Conservation (phyloP, 2,113 vertebrate species). For the Ascaphus truei region DNA sequence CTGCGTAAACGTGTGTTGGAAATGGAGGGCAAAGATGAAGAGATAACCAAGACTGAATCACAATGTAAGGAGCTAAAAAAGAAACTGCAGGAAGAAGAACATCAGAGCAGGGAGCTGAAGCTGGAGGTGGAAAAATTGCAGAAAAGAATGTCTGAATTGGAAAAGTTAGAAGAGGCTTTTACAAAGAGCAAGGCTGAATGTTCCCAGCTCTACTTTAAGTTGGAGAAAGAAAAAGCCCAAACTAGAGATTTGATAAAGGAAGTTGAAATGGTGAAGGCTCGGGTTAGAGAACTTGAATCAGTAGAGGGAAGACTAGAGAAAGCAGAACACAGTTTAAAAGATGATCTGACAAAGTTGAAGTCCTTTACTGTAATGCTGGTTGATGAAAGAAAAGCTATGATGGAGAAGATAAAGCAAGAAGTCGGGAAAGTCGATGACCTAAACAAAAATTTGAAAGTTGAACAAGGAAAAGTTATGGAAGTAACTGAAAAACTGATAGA, state of each 20-base stretch:
- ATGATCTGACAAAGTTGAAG: conserved; percentile 89
- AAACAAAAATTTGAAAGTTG: conserved; percentile 76
- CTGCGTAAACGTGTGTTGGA: conserved; percentile 87
- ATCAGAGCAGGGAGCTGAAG: conserved; percentile 75
- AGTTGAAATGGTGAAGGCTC: conserved; percentile 74
- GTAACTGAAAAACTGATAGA: conserved; percentile 95
- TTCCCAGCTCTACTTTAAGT: conserved; percentile 70
- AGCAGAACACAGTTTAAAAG: conserved; percentile 78
- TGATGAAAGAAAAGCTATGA: conserved; percentile 86
- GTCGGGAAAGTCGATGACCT: conserved; percentile 80
- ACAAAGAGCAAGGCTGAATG: conserved; percentile 80
- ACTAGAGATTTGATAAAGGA: conserved; percentile 79
- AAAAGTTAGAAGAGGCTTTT: conserved; percentile 84
- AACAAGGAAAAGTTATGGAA: conserved; percentile 88
- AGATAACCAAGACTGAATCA: conserved; percentile 85
- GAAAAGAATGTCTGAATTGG: conserved; percentile 85
- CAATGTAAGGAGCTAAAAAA: conserved; percentile 85
- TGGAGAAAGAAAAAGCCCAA: conserved; percentile 83
- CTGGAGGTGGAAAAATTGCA: conserved; percentile 88
- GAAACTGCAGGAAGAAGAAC: conserved; percentile 83
- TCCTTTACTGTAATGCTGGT: conserved; percentile 89
- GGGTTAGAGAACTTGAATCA: conserved; percentile 80
- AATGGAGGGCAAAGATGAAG: conserved; percentile 96
- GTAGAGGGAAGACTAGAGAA: conserved; percentile 79
- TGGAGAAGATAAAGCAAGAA: conserved; percentile 85